A percentile compares a stretch with the other conserved stretches of the same genome.
Conservation (phyloP, 2,888 invertebrate species). For the Siphlonurus alternatus region DNA sequence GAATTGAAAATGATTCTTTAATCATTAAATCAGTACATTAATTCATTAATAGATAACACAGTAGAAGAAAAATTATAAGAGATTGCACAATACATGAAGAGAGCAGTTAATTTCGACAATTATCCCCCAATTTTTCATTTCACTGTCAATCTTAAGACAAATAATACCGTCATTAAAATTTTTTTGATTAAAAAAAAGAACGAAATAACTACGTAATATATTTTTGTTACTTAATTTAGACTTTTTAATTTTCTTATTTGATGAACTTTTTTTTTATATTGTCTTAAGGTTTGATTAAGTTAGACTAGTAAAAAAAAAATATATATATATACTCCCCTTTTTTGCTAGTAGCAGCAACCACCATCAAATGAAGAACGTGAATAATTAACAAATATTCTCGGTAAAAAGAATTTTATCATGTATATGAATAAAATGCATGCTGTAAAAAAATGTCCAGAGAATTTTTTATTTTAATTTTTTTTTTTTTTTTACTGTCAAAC, state of each 20-base stretch:
- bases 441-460: neutral
- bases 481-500: no score
- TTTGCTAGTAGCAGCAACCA: neutral
- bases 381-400: neutral
- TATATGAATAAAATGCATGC: neutral
- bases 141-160: neutral
- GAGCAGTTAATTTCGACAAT: no score
- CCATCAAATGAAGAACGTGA: neutral
- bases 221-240: neutral
- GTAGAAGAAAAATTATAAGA: no score
- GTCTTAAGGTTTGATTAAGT: neutral
- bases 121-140: neutral
- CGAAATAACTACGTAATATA: no score
- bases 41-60: no score
- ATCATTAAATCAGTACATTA: no score
- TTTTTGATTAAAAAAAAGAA: neutral
- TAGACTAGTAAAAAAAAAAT: neutral
- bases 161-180: neutral
- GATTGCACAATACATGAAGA: no score
- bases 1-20: no score
- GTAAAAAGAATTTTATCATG: neutral
- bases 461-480: no score
- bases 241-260: neutral
- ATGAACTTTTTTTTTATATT: neutral
- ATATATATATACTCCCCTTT: neutral